These are phyloP conservation scores for Napeogenes inachia DNA, from an alignment of 2,888 invertebrate species.

Conservation along the genomic window DNA sequence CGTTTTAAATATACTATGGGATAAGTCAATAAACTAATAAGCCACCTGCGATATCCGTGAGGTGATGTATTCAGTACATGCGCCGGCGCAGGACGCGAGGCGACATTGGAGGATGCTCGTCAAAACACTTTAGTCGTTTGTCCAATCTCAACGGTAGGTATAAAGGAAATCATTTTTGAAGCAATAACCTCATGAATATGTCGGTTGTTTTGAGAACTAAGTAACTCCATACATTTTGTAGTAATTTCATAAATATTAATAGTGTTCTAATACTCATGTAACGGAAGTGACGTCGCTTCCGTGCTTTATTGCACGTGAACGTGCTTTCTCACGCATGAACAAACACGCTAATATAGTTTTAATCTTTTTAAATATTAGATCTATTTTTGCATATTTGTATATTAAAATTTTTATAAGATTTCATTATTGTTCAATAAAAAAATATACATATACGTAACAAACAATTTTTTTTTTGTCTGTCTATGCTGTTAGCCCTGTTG, in stretches of 20 bases:
- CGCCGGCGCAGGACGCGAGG: conserved; percentile 12
- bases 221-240: not conserved
- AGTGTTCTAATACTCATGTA: conserved; percentile 22
- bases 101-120: conserved; percentile 16
- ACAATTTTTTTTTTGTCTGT: too few species aligned
- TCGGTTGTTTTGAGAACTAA: not conserved
- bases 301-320: conserved; percentile 24
- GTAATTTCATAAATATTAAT: not conserved
- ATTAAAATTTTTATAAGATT: not conserved
- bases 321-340: conserved; percentile 19
- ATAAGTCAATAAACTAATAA: conserved; percentile 22
- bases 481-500: too few species aligned
- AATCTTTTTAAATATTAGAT: conserved; percentile 1
- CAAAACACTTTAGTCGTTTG: not conserved
- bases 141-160: not conserved
- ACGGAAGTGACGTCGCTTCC: conserved; percentile 30
- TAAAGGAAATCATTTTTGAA: not conserved
- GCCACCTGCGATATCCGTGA: conserved; percentile 24
- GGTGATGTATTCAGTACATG: conserved; percentile 21
- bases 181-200: too few species aligned
- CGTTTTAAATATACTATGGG: conserved; percentile 21
- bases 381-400: conserved; percentile 6
- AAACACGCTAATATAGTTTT: conserved; percentile 2
- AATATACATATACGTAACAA: too few species aligned
- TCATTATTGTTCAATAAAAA: too few species aligned